These are phyloP conservation scores for Lutraria lutraria DNA, from an alignment of 2,888 invertebrate genomes.

Conservation along the genomic window DNA sequence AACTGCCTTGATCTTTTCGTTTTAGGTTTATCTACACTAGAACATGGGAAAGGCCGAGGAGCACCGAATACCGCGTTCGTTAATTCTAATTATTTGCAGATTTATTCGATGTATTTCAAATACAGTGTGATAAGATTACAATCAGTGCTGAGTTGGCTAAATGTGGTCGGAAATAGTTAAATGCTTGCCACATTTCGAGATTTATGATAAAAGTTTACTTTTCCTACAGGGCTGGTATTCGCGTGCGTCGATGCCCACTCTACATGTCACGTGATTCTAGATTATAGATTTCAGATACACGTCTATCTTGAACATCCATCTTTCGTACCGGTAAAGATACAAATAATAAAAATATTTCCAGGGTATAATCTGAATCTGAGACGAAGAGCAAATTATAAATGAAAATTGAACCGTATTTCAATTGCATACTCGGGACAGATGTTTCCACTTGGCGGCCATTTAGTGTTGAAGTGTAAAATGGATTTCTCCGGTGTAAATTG, in stretches of 20 bases:
- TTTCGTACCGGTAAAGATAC: conserved; percentile 13
- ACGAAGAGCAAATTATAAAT: conserved; percentile 21
- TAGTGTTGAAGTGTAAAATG: neutral
- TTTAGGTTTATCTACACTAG: too few relatives aligned
- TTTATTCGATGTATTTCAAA: neutral
- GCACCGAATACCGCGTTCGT: neutral
- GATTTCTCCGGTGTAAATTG: conserved; percentile 17
- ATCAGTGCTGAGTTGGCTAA: neutral
- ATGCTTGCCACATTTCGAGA: neutral
- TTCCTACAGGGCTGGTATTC: neutral
- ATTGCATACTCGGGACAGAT: neutral
- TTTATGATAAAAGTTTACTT: neutral
- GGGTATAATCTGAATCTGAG: conserved; percentile 24
- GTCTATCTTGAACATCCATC: neutral
- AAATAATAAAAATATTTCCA: conserved; percentile 15
- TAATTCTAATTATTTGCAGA: neutral
- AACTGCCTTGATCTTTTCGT: too few relatives aligned
- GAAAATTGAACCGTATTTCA: conserved; percentile 24
- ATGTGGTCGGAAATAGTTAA: neutral
- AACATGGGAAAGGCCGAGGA: too few relatives aligned
- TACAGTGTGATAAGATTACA: neutral
- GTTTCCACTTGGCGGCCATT: neutral
- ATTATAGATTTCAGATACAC: conserved; percentile 21
- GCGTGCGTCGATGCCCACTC: conserved; percentile 24
- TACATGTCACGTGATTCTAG: neutral